phyloP scores from a whole-genome alignment of 2,113 vertebrate species.

The Albula goreensis region DNA sequence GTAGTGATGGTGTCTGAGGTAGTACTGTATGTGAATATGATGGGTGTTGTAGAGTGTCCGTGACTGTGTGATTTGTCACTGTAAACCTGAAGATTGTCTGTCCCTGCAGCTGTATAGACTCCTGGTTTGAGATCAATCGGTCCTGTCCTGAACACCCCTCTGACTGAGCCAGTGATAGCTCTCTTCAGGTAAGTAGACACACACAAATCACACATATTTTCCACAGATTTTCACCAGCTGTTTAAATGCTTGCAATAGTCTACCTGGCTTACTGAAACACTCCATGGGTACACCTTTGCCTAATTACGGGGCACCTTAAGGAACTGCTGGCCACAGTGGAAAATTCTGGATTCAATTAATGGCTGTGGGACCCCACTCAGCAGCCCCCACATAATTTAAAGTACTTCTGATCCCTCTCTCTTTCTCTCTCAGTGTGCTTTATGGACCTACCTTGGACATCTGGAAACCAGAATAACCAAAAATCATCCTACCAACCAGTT shows the following conservation, averaged over 20 bases:
- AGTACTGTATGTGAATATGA: neutral
- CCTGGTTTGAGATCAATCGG: constrained; percentile 99
- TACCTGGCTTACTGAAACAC: neutral
- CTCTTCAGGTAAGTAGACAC: constrained; percentile 54
- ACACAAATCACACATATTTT: neutral
- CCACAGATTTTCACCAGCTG: neutral
- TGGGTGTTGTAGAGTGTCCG: neutral
- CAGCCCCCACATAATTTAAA: too few relatives aligned
- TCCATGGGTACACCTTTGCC: neutral
- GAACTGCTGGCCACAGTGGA: too few relatives aligned
- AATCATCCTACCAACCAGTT: constrained; percentile 52
- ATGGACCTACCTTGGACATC: constrained; percentile 57
- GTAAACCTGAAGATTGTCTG: neutral
- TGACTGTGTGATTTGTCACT: neutral
- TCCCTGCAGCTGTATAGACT: constrained; percentile 92
- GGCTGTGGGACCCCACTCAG: too few relatives aligned
- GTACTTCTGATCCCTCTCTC: constrained; percentile 24
- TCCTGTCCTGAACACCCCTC: constrained; percentile 98
- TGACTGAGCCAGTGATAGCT: constrained; percentile 78
- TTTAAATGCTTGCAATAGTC: neutral
- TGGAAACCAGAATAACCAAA: constrained; percentile 53
- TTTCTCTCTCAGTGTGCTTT: constrained; percentile 55
- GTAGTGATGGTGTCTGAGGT: neutral
- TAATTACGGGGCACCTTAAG: neutral
- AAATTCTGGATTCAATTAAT: too few relatives aligned